phyloP scores from a whole-genome alignment of 2,888 invertebrate species.

The Pandemis corylana region DNA sequence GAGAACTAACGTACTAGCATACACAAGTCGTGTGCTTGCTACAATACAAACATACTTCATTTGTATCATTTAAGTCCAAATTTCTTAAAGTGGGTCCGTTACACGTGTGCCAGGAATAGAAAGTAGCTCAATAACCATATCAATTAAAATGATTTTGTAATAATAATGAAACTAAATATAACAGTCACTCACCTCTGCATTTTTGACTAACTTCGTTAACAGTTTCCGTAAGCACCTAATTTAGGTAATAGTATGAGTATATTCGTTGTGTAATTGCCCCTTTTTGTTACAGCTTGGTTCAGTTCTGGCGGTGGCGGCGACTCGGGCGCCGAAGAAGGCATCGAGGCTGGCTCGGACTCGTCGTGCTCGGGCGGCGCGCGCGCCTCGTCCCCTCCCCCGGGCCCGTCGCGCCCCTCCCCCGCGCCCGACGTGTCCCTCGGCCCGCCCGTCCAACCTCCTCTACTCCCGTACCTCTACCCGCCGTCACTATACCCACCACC shows the following conservation, averaged over 20 bases:
- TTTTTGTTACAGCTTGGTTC: conserved; percentile 85
- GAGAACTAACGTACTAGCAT: no score
- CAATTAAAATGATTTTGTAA: no score
- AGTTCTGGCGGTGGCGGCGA: conserved; percentile 87
- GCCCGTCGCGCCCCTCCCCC: conserved; percentile 88
- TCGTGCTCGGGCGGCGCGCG: conserved; percentile 88
- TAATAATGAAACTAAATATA: no score
- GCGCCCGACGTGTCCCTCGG: conserved; percentile 97
- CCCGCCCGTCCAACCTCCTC: conserved; percentile 96
- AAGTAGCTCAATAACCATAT: no score
- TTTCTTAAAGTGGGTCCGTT: no score
- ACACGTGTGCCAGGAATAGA: no score
- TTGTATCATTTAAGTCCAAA: no score
- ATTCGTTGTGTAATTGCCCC: conserved; percentile 10
- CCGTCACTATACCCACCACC: conserved; percentile 93
- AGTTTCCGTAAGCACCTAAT: no score
- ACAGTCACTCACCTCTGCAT: no score
- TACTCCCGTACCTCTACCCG: conserved; percentile 97
- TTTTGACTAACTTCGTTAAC: no score
- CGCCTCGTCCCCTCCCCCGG: conserved; percentile 82
- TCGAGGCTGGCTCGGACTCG: conserved; percentile 89
- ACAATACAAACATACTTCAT: no score
- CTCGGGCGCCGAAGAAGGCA: conserved; percentile 87
- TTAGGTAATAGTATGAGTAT: not conserved
- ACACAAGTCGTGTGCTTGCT: no score